Conservation (phyloP, 2,113 vertebrate species). For the Chrysochloris asiatica region DNA sequence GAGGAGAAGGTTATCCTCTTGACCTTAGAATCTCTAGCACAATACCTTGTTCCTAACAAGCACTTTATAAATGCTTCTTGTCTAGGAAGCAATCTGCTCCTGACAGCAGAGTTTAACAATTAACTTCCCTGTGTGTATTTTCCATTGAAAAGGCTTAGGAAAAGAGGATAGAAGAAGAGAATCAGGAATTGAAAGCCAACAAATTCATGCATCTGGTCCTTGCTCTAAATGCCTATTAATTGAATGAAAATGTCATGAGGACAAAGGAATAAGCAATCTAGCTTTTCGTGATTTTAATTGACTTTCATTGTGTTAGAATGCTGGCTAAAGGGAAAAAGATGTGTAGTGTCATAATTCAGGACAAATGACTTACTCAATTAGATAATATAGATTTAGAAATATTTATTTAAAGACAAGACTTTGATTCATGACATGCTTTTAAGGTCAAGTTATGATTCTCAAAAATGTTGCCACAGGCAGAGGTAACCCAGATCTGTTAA, state of each 20-base stretch:
- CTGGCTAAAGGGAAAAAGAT: background rate
- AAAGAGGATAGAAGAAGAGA: conserved; percentile 41
- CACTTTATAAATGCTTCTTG: conserved; percentile 9
- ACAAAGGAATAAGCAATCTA: background rate
- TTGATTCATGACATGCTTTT: background rate
- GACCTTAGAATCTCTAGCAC: conserved; percentile 30
- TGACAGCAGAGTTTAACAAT: conserved; percentile 44
- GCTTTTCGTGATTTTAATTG: background rate
- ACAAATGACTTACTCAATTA: conserved; percentile 33
- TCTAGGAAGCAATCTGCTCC: conserved; percentile 20
- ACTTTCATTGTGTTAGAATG: conserved; percentile 22
- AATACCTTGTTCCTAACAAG: background rate
- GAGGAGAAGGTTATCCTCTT: background rate
- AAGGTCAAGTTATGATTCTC: background rate
- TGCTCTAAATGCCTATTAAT: background rate
- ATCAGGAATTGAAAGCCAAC: conserved; percentile 6
- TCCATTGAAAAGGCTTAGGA: conserved; percentile 19
- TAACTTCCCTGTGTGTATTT: conserved; percentile 22
- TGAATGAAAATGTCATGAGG: conserved; percentile 33
- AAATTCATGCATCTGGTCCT: background rate
- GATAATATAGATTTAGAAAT: conserved; percentile 4
- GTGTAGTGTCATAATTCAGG: background rate
- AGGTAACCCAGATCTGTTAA: conserved; percentile 1
- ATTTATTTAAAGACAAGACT: background rate
- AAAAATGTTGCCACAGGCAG: background rate